Evolutionary conservation across 2,113 vertebrate genomes (phyloP).

Genomic region (Kryptolebias marmoratus): DNA sequence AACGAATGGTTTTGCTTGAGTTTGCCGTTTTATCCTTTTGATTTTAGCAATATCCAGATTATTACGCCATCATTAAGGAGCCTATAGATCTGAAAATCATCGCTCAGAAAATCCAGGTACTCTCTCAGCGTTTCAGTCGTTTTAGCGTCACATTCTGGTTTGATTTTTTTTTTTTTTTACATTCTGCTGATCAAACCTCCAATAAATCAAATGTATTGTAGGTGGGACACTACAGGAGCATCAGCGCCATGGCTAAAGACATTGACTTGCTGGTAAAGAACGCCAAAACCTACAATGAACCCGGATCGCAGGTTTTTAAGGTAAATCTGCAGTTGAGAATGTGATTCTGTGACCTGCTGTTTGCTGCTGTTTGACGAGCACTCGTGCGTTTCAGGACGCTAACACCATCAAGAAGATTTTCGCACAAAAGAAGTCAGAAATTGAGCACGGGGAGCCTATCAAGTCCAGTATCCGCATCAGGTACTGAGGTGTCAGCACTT

Average conservation of each 20-base stretch:
- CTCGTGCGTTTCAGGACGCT: slow-evolving; percentile 86
- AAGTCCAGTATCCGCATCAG: slow-evolving; percentile 96
- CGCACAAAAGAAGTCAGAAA: slow-evolving; percentile 94
- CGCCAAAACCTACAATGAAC: slow-evolving; percentile 98
- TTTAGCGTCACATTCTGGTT: not conserved
- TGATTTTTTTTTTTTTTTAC: not conserved
- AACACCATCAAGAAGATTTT: slow-evolving; percentile 99
- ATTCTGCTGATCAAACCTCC: not conserved
- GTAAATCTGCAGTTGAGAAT: slow-evolving; percentile 68
- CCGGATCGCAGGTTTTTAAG: slow-evolving; percentile 99
- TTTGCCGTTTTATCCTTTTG: slow-evolving; percentile 22
- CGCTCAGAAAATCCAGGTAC: slow-evolving; percentile 96
- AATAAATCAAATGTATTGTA: slow-evolving; percentile 56
- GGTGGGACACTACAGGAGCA: slow-evolving; percentile 92
- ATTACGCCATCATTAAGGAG: slow-evolving; percentile 99
- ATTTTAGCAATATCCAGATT: slow-evolving; percentile 98
- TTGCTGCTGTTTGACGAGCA: not conserved
- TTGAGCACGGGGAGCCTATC: slow-evolving; percentile 93
- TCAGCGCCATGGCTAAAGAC: slow-evolving; percentile 95
- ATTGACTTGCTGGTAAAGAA: slow-evolving; percentile 96
- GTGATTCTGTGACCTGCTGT: not conserved
- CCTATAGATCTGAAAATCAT: slow-evolving; percentile 97
- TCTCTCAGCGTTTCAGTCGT: not conserved
- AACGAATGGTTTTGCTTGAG: slow-evolving; percentile 8
- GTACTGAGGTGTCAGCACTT: slow-evolving; percentile 66